Base-by-base conservation (phyloP, 2,888 invertebrate genomes). In the Eupeodes latifasciatus region DNA sequence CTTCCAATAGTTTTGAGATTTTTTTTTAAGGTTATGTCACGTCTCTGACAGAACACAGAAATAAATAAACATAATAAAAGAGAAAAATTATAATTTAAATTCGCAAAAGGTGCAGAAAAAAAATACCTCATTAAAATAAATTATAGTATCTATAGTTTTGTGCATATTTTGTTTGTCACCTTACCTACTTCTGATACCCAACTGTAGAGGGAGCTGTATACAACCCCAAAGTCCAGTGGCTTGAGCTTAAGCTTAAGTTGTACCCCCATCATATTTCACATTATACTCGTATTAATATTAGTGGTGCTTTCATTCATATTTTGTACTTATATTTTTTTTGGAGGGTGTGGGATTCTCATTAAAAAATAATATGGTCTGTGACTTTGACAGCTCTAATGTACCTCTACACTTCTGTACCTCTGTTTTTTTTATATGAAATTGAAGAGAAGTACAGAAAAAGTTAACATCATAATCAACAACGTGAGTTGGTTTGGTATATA, bases 271-370 rank as follows among this genome's bases (percentile, higher is more conserved):
- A n/a, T 27, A 27, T 27, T 27, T 40, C 40, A 40, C 40, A 40
- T 40, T 40, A 40, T 9, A n/a, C n/a, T n/a, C n/a, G n/a, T n/a
- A 40, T 40, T 7, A 5, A 40, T 10, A 9, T 11, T 19, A 0
- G 12, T 16, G 14, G 14, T 62, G 62, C 10, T 59, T 74, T 51
- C 27, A 61, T 40, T 40, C 47, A 47, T 47, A 47, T 72, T 40
- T 77, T 55, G 14, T 40, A n/a, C n/a, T 40, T 5, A 9, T 40
- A 0, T 19, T 40, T 40, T 40, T 40, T 40, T 40, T 40, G 40
- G 40, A 40, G 40, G 53, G 47, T 69, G 61, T 71, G 69, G 64
- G 47, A 69, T 77, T 77, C 77, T 82, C 69, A 71, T 82, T 82
- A 79, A 82, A 82, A 76, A 76, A 62, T 27, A 66, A 76, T 69